A percentile compares a stretch with the other conserved stretches of the same genome.
Conservation (phyloP, 2,113 vertebrate species). For the Tragelaphus strepsiceros region DNA sequence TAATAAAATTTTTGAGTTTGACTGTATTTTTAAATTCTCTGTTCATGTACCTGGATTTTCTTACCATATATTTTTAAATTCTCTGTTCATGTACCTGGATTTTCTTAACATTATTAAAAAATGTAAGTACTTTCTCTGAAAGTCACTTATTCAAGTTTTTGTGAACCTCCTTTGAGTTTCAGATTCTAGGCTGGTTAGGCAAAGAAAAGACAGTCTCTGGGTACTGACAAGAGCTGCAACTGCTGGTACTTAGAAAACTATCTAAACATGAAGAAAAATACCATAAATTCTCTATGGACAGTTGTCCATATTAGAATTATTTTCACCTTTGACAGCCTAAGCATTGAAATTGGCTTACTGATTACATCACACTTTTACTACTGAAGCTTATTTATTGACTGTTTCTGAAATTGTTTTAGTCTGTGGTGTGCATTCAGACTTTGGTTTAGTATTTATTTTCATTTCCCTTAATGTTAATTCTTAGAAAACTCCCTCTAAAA, state of each 20-base stretch:
- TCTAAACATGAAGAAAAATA: not conserved
- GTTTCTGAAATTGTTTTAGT: not conserved
- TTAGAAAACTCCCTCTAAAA: not conserved
- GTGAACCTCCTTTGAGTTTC: not conserved
- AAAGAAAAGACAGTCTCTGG: not conserved
- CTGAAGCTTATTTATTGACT: not conserved
- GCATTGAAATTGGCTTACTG: not conserved
- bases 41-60: not conserved
- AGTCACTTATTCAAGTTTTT: not conserved
- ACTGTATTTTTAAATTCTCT: not conserved
- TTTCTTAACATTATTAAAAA: conserved; percentile 14
- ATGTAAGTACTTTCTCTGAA: not conserved
- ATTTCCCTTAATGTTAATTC: conserved; percentile 15
- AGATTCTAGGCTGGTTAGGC: not conserved
- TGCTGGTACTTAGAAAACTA: not conserved
- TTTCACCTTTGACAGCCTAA: not conserved
- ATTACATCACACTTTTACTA: not conserved
- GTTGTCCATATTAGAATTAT: not conserved
- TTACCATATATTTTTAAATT: not conserved
- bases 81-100: not conserved
- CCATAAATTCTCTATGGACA: not conserved
- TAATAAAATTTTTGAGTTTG: not conserved
- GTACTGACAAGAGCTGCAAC: not conserved
- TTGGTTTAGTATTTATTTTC: conserved; percentile 6
- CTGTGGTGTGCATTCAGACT: not conserved